Conservation (phyloP, 1,140 invertebrate genomes). For the Ruditapes philippinarum region DNA sequence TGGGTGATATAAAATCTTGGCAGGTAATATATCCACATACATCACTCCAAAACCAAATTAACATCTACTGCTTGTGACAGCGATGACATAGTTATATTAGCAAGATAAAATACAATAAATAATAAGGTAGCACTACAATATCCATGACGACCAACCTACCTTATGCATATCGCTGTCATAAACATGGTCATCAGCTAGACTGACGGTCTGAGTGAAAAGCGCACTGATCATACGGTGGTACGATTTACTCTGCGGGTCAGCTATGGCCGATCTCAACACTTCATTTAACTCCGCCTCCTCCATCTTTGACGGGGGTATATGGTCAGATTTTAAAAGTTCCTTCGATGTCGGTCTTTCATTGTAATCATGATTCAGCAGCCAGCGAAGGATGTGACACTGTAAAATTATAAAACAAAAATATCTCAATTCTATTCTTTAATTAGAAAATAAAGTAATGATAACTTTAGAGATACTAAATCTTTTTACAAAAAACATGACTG, state of each 20-base stretch:
- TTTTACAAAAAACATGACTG: too few relatives aligned
- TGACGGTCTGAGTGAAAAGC: conserved; percentile 89
- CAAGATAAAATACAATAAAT: too few relatives aligned
- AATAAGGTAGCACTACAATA: too few relatives aligned
- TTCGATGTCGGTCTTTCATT: conserved; percentile 93
- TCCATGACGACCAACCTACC: too few relatives aligned
- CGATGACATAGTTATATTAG: too few relatives aligned
- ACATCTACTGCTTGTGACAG: too few relatives aligned
- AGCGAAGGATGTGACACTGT: conserved; percentile 88
- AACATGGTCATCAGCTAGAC: conserved; percentile 91
- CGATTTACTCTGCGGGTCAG: conserved; percentile 93
- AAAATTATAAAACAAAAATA: background rate
- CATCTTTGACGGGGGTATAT: conserved; percentile 92
- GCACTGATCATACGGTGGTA: conserved; percentile 93
- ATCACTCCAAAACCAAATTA: too few relatives aligned
- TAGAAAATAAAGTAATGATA: too few relatives aligned
- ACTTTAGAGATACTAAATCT: too few relatives aligned
- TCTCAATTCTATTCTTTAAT: too few relatives aligned
- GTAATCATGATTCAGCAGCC: conserved; percentile 95
- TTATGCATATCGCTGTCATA: conserved; percentile 91
- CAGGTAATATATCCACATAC: too few relatives aligned
- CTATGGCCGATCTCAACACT: conserved; percentile 92
- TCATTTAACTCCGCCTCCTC: conserved; percentile 94
- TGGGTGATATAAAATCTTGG: too few relatives aligned
- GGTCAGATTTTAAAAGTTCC: conserved; percentile 93